Base-by-base conservation (phyloP, 1,140 invertebrate species). In the Lasaia peninsularis region DNA sequence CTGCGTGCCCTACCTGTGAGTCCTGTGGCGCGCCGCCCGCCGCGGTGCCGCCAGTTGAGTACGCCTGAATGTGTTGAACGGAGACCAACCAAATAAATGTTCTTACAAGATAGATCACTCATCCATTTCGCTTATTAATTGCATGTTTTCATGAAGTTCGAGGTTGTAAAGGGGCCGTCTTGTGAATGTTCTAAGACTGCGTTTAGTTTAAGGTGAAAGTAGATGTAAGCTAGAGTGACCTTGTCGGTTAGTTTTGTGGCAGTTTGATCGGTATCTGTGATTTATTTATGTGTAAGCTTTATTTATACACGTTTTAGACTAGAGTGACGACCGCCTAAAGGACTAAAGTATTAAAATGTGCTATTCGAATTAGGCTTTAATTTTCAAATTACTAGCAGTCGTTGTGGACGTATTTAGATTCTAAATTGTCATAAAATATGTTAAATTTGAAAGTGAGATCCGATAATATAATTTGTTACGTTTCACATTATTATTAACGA, bases 1-100 rank as follows among this genome's bases (percentile, higher is more conserved):
- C 62, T 87, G 84, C 82, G 66, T 87, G 84, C 84, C 81, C 72
- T 87, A 87, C 79, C 78, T 87, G 79, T 87, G 81, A 87, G n/a
- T n/a, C n/a, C n/a, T n/a, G n/a, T n/a, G n/a, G n/a, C n/a, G n/a
- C n/a, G n/a, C n/a, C n/a, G n/a, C n/a, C n/a, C n/a, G n/a, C n/a
- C 60, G 68, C 65, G 70, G 58, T n/a, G n/a, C 56, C 62, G 65
- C 56, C 65, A 83, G 80, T 74, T 83, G 80, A 83, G 78, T 83
- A 80, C 62, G 50, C 63, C 60, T 75, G 65, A 73, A 71, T 77
- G 77, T 80, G 75, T 70, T 72, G 49, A 53, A 51, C 40, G 56
- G 54, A 51, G 57, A 60, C 8, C 20, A 58, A 56, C 48, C 52
- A 40, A 52, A 40, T 62, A 8, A 32, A 57, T 52, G 56, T 64